Evolutionary conservation across 2,113 vertebrate genomes (phyloP).

Genomic region (Toxostoma redivivum): DNA sequence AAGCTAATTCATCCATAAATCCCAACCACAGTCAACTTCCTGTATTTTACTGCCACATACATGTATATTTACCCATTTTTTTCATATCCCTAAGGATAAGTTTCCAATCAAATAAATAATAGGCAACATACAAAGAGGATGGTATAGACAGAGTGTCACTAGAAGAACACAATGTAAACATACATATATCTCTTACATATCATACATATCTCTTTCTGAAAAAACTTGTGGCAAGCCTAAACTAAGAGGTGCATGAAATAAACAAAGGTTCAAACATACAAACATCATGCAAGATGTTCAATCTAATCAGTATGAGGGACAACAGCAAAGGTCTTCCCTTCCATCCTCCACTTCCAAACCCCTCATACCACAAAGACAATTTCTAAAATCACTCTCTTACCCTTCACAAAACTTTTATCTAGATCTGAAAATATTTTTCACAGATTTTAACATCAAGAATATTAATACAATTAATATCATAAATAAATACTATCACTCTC

Average conservation of each 20-base stretch:
- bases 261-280: neutral
- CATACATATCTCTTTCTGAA: neutral
- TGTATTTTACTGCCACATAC: neutral
- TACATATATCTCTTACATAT: no score
- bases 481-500: neutral
- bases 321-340: neutral
- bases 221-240: neutral
- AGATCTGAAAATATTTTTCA: neutral
- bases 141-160: neutral
- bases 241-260: neutral
- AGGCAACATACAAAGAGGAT: neutral
- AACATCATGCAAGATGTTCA: neutral
- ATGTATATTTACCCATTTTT: neutral
- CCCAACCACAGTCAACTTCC: neutral
- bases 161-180: neutral
- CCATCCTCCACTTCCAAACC: neutral
- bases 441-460: neutral
- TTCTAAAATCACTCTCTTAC: neutral
- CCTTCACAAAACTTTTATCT: neutral
- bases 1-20: neutral
- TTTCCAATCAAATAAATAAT: neutral
- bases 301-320: neutral
- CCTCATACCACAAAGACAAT: neutral
- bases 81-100: neutral
- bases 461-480: neutral